Conservation (phyloP, 2,113 vertebrate genomes). For the Maccullochella peelii region DNA sequence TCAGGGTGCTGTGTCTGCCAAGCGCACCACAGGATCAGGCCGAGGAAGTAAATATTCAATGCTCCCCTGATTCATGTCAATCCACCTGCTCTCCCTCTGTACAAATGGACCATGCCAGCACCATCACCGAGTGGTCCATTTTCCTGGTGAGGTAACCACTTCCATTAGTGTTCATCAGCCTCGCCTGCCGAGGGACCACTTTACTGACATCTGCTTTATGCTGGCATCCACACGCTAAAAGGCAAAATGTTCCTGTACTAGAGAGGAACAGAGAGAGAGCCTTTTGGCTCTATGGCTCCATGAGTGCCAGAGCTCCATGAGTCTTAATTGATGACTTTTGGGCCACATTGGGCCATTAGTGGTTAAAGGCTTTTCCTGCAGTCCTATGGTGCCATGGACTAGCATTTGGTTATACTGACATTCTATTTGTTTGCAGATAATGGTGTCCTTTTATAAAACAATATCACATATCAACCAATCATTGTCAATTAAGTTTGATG, state of each 20-base stretch:
- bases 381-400: not conserved
- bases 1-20: not conserved
- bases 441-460: not conserved
- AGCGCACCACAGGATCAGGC: conserved; percentile 9
- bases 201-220: conserved; percentile 81
- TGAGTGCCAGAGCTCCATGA: conserved; percentile 49
- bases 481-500: not conserved
- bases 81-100: conserved; percentile 48
- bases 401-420: not conserved
- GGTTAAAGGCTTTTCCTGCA: conserved; percentile 64
- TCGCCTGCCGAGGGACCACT: conserved; percentile 78
- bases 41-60: conserved; percentile 42
- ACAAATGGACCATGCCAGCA: conserved; percentile 57
- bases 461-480: not conserved
- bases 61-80: conserved; percentile 37
- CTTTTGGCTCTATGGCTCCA: conserved; percentile 39
- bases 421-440: conserved; percentile 7
- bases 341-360: conserved; percentile 49
- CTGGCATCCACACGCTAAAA: conserved; percentile 73
- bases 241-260: conserved; percentile 70
- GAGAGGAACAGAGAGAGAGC: conserved; percentile 42
- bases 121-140: conserved; percentile 75
- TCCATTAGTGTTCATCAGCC: conserved; percentile 85
- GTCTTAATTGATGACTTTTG: conserved; percentile 79
- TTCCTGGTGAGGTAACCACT: conserved; percentile 83